phyloP scores from a whole-genome alignment of 2,888 invertebrate species.

The Polyommatus iphigenia region DNA sequence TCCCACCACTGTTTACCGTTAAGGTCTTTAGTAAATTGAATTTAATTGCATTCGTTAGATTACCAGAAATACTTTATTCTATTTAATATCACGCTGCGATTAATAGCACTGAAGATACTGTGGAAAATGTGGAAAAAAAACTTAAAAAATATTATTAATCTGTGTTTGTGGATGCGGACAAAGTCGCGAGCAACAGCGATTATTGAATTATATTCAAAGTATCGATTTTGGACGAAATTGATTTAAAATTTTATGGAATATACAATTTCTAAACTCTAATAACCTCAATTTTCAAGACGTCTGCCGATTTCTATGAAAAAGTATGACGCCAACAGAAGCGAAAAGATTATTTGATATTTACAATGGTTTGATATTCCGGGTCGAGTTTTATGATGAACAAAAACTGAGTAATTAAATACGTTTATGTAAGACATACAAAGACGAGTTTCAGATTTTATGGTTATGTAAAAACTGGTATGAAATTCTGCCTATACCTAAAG shows the following conservation, averaged over 20 bases:
- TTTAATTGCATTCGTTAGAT: not conserved
- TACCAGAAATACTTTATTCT: not conserved
- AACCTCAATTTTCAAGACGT: no score
- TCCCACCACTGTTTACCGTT: not conserved
- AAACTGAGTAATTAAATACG: not conserved
- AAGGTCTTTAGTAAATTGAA: not conserved
- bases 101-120: not conserved
- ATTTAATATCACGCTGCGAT: not conserved
- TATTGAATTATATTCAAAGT: not conserved
- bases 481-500: not conserved
- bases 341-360: not conserved
- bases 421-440: not conserved
- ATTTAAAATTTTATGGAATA: no score
- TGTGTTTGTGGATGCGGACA: not conserved
- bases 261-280: no score
- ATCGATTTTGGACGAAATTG: not conserved
- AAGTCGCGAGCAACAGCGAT: no score
- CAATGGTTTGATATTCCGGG: not conserved
- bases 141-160: no score
- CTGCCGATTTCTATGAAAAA: not conserved
- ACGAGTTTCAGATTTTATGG: not conserved
- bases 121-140: not conserved
- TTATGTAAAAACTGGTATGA: not conserved
- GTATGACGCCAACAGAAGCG: conserved; percentile 12
- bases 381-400: not conserved